phyloP scores from a whole-genome alignment of 2,888 invertebrate species.

The Polydrusus tereticollis region DNA sequence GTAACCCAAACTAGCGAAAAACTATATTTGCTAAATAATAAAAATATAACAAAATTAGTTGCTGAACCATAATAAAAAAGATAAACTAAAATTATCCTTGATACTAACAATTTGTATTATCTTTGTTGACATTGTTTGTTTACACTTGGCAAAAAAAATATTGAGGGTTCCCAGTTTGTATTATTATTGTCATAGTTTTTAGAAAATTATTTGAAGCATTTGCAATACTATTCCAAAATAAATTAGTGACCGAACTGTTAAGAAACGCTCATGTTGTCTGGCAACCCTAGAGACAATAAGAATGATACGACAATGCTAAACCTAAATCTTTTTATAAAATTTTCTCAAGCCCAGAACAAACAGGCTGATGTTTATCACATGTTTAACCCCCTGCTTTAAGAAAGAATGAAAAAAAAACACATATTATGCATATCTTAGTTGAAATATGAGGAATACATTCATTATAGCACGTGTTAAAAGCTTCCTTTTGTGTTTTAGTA shows the following conservation, averaged over 20 bases:
- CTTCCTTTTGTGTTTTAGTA: background rate
- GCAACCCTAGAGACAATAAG: no score
- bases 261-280: no score
- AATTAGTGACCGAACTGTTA: no score
- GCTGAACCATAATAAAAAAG: slow-evolving; percentile 6
- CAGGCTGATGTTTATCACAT: background rate
- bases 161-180: background rate
- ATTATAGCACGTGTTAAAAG: background rate
- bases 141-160: slow-evolving; percentile 2
- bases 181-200: background rate
- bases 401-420: background rate
- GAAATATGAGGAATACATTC: slow-evolving; percentile 2
- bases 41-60: slow-evolving; percentile 12
- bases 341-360: background rate
- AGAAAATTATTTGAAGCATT: no score
- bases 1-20: background rate
- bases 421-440: slow-evolving; percentile 2
- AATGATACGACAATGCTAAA: no score
- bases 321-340: no score
- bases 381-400: background rate
- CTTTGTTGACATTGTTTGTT: slow-evolving; percentile 3
- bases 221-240: no score
- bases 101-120: slow-evolving; percentile 12
- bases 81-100: slow-evolving; percentile 22
- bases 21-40: background rate